phyloP scores from a whole-genome alignment of 2,797 vertebrate genomes.

The Neomorphus geoffroyi region DNA sequence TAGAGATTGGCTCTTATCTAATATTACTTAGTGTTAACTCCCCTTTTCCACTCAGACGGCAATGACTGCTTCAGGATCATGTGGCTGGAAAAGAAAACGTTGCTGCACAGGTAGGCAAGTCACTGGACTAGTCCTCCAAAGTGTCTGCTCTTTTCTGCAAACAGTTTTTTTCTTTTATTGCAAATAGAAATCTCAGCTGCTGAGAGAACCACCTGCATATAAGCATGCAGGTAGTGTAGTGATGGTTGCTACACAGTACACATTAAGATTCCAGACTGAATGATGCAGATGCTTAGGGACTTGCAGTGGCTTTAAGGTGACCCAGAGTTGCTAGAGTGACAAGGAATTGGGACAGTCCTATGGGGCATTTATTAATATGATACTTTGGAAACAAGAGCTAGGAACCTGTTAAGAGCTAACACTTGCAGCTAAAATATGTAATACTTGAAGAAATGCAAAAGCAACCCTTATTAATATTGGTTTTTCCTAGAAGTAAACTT shows the following conservation, averaged over 20 bases:
- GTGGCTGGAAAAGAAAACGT: background rate
- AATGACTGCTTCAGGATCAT: background rate
- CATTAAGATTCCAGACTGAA: slow-evolving; percentile 65
- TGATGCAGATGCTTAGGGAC: slow-evolving; percentile 49
- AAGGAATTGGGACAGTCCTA: slow-evolving; percentile 26
- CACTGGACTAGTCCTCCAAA: slow-evolving; percentile 30
- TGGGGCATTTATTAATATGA: slow-evolving; percentile 9
- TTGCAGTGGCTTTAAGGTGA: slow-evolving; percentile 57
- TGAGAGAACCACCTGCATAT: slow-evolving; percentile 43
- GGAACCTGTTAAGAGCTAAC: slow-evolving; percentile 5
- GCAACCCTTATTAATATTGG: background rate
- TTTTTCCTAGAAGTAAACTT: slow-evolving; percentile 16
- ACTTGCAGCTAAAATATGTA: slow-evolving; percentile 41
- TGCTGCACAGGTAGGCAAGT: background rate
- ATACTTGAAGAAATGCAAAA: slow-evolving; percentile 27
- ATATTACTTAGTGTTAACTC: slow-evolving; percentile 33
- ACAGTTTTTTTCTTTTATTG: slow-evolving; percentile 33
- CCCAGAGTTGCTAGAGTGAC: slow-evolving; percentile 29
- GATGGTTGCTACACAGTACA: background rate
- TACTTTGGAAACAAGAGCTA: slow-evolving; percentile 12
- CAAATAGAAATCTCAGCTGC: slow-evolving; percentile 39
- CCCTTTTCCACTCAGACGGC: background rate
- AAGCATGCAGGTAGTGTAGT: slow-evolving; percentile 17
- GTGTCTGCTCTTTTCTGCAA: slow-evolving; percentile 17
- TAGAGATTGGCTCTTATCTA: slow-evolving; percentile 26